These are phyloP conservation scores for Calameuta filiformis DNA, from an alignment of 2,888 invertebrate species.

Conservation along the genomic window DNA sequence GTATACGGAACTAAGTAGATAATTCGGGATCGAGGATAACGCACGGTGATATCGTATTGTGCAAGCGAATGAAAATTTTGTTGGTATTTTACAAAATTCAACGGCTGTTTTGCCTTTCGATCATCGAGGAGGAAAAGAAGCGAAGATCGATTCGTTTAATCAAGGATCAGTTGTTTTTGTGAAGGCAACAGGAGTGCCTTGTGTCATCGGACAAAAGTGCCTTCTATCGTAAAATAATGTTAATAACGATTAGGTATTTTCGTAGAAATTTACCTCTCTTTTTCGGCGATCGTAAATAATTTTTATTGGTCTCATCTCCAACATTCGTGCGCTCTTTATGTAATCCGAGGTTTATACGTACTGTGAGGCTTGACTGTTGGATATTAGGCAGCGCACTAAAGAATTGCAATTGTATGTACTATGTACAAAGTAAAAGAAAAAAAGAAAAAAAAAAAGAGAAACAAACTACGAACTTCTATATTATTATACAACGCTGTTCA, in stretches of 20 bases:
- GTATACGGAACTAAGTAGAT: no score
- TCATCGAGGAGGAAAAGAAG: neutral
- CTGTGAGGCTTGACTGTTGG: constrained; percentile 11
- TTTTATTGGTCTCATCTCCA: neutral
- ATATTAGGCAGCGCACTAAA: constrained; percentile 22
- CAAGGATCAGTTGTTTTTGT: neutral
- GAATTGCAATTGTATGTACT: constrained; percentile 54
- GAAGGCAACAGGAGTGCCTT: neutral
- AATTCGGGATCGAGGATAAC: neutral
- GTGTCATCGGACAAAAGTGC: neutral
- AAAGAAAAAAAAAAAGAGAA: constrained; percentile 21
- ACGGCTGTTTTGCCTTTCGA: neutral
- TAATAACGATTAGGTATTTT: neutral
- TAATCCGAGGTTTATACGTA: neutral
- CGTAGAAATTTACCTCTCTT: neutral
- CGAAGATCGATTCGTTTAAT: neutral
- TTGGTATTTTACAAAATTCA: neutral
- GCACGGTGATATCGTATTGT: neutral
- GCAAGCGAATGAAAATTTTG: neutral
- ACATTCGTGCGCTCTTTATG: neutral
- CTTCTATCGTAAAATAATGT: neutral
- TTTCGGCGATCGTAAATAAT: neutral
- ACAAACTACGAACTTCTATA: constrained; percentile 15
- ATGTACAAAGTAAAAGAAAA: constrained; percentile 53
- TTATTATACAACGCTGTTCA: constrained; percentile 1